Base-by-base conservation (phyloP, 1,140 invertebrate species). In the Rhysida immarginata region DNA sequence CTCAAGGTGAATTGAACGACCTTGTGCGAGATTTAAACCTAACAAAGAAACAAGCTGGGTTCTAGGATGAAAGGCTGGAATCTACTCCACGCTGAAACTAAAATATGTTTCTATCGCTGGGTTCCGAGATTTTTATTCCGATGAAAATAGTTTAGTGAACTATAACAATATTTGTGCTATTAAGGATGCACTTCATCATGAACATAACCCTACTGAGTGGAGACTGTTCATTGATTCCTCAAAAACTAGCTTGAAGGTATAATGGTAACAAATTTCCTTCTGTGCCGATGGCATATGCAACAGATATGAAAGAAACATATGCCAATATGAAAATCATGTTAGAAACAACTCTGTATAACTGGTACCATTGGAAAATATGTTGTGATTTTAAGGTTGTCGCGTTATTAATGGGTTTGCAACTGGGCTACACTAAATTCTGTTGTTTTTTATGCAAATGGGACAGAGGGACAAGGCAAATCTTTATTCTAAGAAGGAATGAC, bases 251-350 rank as follows among this genome's bases (percentile, higher is more conserved):
- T 35, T 35, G 29, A 35, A 35, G 52, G 23, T 52, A 58, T 24
- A 60, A 58, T 27, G 41, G 51, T 23, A 58, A 60, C 42, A 54
- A 29, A 41, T 41, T 27, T 54, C 14, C 26, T 24, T 60, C 56
- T 20, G 26, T 57, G n/a, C 55, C 58, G 49, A 14, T 60, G 29
- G 49, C 42, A 45, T 53, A 58, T 58, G 57, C 59, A 20, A 49
- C 58, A 41, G 20, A 54, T 26, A 16, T 35, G 16, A 35, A 35
- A 16, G 29, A 35, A 35, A 35, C 29, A 35, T 35, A 35, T 35
- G 5, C 16, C 5, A 35, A 35, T 35, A 35, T 35, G 29, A 35
- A 35, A 35, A 35, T 35, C 29, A 5, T 35, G 29, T 35, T 35
- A 16, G 29, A 35, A 35, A 35, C 5, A 35, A 35, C 16, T 35